Conservation (phyloP, 2,888 invertebrate genomes). For the Deilephila porcellus region DNA sequence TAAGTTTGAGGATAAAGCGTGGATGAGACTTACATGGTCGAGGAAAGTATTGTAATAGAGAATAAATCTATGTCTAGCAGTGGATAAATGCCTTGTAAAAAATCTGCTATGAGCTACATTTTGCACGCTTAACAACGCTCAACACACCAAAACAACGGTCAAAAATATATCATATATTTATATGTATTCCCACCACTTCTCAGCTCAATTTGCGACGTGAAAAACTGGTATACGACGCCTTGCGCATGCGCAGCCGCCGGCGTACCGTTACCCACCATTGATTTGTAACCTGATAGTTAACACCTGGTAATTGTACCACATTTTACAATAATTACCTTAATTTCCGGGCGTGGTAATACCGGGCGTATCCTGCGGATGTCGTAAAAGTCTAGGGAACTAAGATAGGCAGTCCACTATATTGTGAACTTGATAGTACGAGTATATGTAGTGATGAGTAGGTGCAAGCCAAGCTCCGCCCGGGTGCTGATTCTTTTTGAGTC, state of each 20-base stretch:
- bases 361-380: background rate
- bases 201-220: conserved; percentile 29
- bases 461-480: too few relatives aligned
- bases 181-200: background rate
- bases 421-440: background rate
- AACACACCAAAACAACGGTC: too few relatives aligned
- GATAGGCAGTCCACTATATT: background rate
- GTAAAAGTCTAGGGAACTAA: background rate
- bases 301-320: conserved; percentile 18
- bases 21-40: too few relatives aligned
- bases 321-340: conserved; percentile 15
- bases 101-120: too few relatives aligned
- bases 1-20: too few relatives aligned
- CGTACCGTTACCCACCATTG: conserved; percentile 25
- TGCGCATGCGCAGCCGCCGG: conserved; percentile 11
- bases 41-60: too few relatives aligned
- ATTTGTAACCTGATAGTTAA: conserved; percentile 14
- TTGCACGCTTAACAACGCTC: too few relatives aligned
- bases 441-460: too few relatives aligned
- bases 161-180: too few relatives aligned
- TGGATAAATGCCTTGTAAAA: too few relatives aligned
- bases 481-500: too few relatives aligned
- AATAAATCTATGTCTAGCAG: too few relatives aligned
- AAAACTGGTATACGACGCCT: conserved; percentile 25
- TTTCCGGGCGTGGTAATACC: conserved; percentile 1